Percentiles rank a stretch among this genome's conserved stretches.
phyloP scores from a whole-genome alignment of 2,797 vertebrate genomes.

The Eremophila alpestris region DNA sequence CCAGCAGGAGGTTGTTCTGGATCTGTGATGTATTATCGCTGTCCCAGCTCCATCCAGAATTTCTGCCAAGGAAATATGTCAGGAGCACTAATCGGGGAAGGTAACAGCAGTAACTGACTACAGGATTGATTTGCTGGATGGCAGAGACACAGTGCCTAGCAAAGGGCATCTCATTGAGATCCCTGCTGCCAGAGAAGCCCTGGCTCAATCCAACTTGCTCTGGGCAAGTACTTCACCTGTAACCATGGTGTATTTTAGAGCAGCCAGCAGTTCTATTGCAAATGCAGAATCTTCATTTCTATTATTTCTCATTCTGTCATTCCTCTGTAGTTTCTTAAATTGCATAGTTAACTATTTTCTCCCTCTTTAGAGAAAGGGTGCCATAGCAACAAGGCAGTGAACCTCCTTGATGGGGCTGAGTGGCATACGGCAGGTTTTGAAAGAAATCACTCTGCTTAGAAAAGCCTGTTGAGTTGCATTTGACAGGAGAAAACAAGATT shows the following conservation, averaged over 20 bases:
- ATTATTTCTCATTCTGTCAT: not conserved
- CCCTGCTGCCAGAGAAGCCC: not conserved
- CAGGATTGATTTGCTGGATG: not conserved
- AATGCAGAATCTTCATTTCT: constrained; percentile 32
- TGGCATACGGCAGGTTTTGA: constrained; percentile 3
- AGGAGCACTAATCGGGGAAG: not conserved
- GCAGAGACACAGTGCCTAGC: not conserved
- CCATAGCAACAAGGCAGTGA: constrained; percentile 74
- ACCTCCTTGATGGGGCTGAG: constrained; percentile 66
- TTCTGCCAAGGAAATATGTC: not conserved
- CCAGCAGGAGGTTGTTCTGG: not conserved
- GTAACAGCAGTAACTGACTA: not conserved
- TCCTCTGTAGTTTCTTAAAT: constrained; percentile 65
- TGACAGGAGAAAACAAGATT: constrained; percentile 48
- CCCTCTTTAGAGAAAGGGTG: constrained; percentile 69
- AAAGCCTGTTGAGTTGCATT: constrained; percentile 34
- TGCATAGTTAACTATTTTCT: constrained; percentile 72
- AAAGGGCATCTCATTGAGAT: not conserved
- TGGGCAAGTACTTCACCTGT: not conserved
- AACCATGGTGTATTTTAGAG: not conserved
- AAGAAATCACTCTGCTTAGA: constrained; percentile 37
- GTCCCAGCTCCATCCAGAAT: not conserved
- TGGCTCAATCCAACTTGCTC: not conserved
- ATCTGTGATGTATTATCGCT: not conserved
- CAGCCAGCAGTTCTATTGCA: not conserved